Evolutionary conservation across 1,140 invertebrate genomes (phyloP).

Genomic region (Heliothis virescens): DNA sequence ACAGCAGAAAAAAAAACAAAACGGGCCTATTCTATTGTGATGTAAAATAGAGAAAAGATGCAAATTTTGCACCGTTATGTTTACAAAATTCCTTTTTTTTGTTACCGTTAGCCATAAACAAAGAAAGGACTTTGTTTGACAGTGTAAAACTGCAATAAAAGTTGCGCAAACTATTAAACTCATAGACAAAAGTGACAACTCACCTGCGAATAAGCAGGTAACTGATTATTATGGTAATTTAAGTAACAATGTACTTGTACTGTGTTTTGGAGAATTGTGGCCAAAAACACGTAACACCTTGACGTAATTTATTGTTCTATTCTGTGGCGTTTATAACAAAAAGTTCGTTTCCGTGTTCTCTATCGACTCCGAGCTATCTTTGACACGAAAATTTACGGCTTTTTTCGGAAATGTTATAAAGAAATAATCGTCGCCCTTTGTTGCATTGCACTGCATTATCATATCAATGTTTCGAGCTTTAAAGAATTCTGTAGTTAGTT

Average conservation of each 20-base stretch:
- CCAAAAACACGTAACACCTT: conserved; percentile 78
- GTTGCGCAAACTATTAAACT: conserved; percentile 78
- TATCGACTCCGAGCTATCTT: conserved; percentile 76
- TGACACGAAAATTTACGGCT: conserved; percentile 75
- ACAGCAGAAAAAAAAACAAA: conserved; percentile 48
- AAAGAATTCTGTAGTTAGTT: neutral
- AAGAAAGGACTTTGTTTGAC: conserved; percentile 55
- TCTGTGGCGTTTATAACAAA: conserved; percentile 77
- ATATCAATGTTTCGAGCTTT: conserved; percentile 30
- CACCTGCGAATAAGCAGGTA: conserved; percentile 80
- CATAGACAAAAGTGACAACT: conserved; percentile 71
- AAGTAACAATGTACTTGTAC: conserved; percentile 71
- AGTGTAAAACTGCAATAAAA: conserved; percentile 67
- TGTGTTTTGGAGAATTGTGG: conserved; percentile 83
- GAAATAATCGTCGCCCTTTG: conserved; percentile 38
- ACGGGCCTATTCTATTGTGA: conserved; percentile 48
- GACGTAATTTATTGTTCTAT: conserved; percentile 82
- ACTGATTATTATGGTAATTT: conserved; percentile 82
- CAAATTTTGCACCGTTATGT: conserved; percentile 80
- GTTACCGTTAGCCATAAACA: conserved; percentile 77
- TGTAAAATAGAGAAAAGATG: conserved; percentile 62
- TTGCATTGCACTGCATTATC: conserved; percentile 26
- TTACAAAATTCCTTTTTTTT: conserved; percentile 75
- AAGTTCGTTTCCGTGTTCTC: conserved; percentile 83
- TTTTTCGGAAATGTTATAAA: conserved; percentile 42